Evolutionary conservation across 2,797 vertebrate species (phyloP), one percentile per base, ranked within the genome.

Genomic region (Megaceryle alcyon): DNA sequence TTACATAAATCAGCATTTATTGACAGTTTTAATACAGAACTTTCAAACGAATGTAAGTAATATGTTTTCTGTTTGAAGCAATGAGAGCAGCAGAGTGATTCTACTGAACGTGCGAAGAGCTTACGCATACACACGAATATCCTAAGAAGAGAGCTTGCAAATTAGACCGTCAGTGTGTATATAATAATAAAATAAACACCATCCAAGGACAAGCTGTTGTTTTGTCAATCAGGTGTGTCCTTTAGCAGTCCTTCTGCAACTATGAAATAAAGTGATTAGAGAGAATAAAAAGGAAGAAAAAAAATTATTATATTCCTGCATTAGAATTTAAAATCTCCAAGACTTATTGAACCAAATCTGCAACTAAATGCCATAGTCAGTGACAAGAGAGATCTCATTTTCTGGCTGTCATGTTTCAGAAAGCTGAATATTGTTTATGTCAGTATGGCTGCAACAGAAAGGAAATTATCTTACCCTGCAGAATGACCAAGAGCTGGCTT

Each of bases 361-460:
- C 96, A 97, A 96, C 83, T 97, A 98, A 98, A 97, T 95, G 94
- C 94, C 96, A 96, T 41, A 96, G 91, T 82, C 82, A 95, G 86
- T 95, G 97, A 97, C 95, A 97, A 97, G 84, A 96, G 85, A 96
- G 81, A 96, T 96, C 94, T 97, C 90, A 98, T 98, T 98, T 98
- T 98, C 97, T 96, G 95, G 91, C 94, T 97, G 96, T 97, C 90
- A n/a, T 92, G 77, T 94, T 97, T 97, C 84, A 96, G 95, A 95
- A 92, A 87, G 61, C 54, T 92, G 90, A 95, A 91, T 96, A 78
- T 70, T 77, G 49, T 82, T 95, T 71, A 73, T 89, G 75, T 94
- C 93, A 82, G 92, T 82, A 69, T 75, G 81, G 91, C 35, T 48
- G 86, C 87, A 97, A 96, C 53, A 94, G 94, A 97, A 97, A 96